Percentiles rank a stretch among this genome's conserved stretches.
These are phyloP conservation scores for Meriones psammophilus DNA, from an alignment of 2,797 vertebrate genomes.

Conservation along the genomic window DNA sequence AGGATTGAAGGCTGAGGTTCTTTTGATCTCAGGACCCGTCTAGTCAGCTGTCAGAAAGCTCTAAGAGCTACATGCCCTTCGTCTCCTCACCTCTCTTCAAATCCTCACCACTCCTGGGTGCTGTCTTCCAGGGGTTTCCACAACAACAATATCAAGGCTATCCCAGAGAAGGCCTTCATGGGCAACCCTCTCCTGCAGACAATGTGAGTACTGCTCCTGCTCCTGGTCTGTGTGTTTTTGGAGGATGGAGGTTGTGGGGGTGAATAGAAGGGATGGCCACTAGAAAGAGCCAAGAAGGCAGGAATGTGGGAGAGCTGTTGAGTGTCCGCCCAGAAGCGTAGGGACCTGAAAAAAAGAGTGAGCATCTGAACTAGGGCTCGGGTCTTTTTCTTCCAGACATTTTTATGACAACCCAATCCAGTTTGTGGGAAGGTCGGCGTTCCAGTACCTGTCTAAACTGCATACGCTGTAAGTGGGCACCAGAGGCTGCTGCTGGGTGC, in stretches of 20 bases:
- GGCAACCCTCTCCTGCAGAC: constrained; percentile 97
- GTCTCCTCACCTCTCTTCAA: background rate
- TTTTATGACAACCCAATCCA: constrained; percentile 98
- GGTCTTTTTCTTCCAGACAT: constrained; percentile 90
- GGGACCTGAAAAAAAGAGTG: background rate
- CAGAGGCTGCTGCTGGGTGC: background rate
- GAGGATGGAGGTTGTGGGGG: background rate
- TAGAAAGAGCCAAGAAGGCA: background rate
- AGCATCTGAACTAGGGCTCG: background rate
- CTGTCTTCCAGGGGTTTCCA: constrained; percentile 94
- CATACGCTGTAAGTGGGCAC: constrained; percentile 95
- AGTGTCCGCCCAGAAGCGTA: background rate
- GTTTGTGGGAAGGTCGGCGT: constrained; percentile 96
- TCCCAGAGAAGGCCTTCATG: constrained; percentile 96
- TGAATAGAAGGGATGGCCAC: background rate
- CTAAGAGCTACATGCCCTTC: background rate
- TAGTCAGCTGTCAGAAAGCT: background rate
- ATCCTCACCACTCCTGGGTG: constrained; percentile 38
- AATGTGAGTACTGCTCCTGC: constrained; percentile 91
- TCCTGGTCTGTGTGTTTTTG: background rate
- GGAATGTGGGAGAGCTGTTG: background rate
- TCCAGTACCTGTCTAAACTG: constrained; percentile 96
- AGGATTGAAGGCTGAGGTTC: background rate
- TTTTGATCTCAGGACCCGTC: background rate
- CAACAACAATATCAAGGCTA: constrained; percentile 97